Evolutionary conservation across 2,888 invertebrate genomes (phyloP), one percentile per base, ranked within the genome.

Genomic region (Ichneumoninae sp.): DNA sequence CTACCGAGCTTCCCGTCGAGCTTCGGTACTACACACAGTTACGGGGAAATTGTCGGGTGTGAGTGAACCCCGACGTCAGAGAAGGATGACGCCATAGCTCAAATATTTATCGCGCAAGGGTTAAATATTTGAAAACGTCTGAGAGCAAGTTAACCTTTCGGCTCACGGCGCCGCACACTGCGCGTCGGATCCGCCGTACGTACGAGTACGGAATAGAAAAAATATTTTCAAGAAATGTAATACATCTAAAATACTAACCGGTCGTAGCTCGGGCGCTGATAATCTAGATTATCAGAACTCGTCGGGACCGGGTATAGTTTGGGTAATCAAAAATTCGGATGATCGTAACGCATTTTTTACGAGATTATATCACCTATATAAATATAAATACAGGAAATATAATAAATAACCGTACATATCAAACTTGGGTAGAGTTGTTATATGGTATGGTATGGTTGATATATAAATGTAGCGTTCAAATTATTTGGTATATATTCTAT

Each of bases 51-150:
- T 54, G 44, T 69, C 33, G 52, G 47, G 83, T 16, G 44, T 36
- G 40, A 54, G 19, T 4, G 52, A 44, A 36, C 10, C 22, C 47
- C 47, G 57, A 66, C 54, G 19, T 5, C 40, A 26, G 57, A 36
- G 57, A 47, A 74, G 62, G 77, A 26, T 40, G 16, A 62, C 47
- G 74, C 71, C 6, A 1, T 79, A 13, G 60, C 65, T 85, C 19
- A 80, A 83, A 83, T 84, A 86, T 84, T 83, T 79, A 83, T 78
- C 50, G 60, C 26, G 16, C 36, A 70, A 5, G 66, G 75, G 72
- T 83, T 90, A 89, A 90, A 90, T 91, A 89, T 90, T 90, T 89
- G 83, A 91, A 86, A 83, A 80, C 71, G 87, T 87, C 89, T 90
- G 87, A 90, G 85, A 91, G 91, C 89, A 85, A 82, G 85, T 85